Evolutionary conservation across 2,888 invertebrate genomes (phyloP).

Genomic region (Dynastes tityus): DNA sequence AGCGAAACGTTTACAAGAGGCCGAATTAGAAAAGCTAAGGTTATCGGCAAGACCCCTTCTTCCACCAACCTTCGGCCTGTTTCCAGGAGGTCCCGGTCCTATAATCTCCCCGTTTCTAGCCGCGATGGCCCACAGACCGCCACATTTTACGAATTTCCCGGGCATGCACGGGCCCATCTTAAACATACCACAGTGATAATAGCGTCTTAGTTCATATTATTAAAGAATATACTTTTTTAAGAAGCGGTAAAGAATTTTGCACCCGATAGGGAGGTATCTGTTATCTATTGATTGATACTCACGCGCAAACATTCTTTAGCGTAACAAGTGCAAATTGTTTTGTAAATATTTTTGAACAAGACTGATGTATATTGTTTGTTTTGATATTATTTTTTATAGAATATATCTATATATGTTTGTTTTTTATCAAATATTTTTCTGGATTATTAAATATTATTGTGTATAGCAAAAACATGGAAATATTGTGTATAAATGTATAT

Average conservation of each 20-base stretch:
- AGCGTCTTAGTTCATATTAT: slow-evolving; percentile 8
- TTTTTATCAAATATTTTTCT: slow-evolving; percentile 40
- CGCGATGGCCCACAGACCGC: slow-evolving; percentile 76
- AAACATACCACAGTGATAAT: slow-evolving; percentile 75
- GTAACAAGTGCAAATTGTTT: slow-evolving; percentile 43
- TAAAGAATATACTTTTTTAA: slow-evolving; percentile 3
- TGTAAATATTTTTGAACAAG: slow-evolving; percentile 61
- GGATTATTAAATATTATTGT: slow-evolving; percentile 19
- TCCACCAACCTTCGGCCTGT: slow-evolving; percentile 82
- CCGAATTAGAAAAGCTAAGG: slow-evolving; percentile 92
- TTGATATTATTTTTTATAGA: slow-evolving; percentile 53
- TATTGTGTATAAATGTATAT: slow-evolving; percentile 52
- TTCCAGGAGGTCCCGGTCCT: slow-evolving; percentile 75
- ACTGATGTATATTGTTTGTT: slow-evolving; percentile 64
- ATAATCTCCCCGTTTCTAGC: slow-evolving; percentile 77
- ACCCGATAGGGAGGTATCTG: not conserved
- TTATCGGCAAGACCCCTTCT: slow-evolving; percentile 87
- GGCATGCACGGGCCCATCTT: slow-evolving; percentile 74
- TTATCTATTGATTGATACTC: not conserved
- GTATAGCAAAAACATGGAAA: slow-evolving; percentile 39
- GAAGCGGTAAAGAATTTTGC: slow-evolving; percentile 1
- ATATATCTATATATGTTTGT: slow-evolving; percentile 59
- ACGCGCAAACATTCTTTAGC: slow-evolving; percentile 18
- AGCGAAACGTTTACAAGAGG: slow-evolving; percentile 96
- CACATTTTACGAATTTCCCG: slow-evolving; percentile 76